A percentile compares a stretch with the other conserved stretches of the same genome.
Evolutionary conservation across 2,888 invertebrate species (phyloP).

Genomic region (Tenthredo notha): DNA sequence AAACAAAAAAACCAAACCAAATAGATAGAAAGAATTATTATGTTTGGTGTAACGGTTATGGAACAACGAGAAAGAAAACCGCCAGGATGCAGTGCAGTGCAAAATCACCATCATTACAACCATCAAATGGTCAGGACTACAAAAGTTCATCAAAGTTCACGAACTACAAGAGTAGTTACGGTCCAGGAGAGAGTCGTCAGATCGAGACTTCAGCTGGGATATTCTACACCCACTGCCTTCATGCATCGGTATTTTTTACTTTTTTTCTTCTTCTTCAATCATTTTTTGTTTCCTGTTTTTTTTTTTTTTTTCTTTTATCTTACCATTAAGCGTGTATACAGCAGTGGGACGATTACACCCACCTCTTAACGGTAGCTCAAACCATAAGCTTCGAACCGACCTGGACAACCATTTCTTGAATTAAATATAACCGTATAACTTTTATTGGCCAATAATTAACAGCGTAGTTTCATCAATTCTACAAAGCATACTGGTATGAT

Average conservation of each 20-base stretch:
- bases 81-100: conserved; percentile 53
- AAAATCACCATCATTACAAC: conserved; percentile 67
- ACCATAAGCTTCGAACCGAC: no score
- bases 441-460: not conserved
- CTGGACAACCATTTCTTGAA: no score
- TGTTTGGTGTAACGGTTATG: conserved; percentile 72
- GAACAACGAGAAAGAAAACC: conserved; percentile 71
- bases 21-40: conserved; percentile 57
- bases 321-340: no score
- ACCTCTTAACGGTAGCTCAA: no score
- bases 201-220: conserved; percentile 76
- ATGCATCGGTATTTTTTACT: conserved; percentile 74
- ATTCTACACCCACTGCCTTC: conserved; percentile 76
- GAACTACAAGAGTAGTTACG: conserved; percentile 73
- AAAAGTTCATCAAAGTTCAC: conserved; percentile 73
- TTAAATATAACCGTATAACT: no score
- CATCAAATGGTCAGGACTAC: conserved; percentile 75
- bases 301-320: no score
- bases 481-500: not conserved
- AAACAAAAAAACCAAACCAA: no score
- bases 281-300: no score
- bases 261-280: not conserved
- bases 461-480: not conserved
- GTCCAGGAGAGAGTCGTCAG: conserved; percentile 77
- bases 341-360: no score